Base-by-base conservation (phyloP, 2,797 vertebrate species). In the Thripadectes ignobilis region DNA sequence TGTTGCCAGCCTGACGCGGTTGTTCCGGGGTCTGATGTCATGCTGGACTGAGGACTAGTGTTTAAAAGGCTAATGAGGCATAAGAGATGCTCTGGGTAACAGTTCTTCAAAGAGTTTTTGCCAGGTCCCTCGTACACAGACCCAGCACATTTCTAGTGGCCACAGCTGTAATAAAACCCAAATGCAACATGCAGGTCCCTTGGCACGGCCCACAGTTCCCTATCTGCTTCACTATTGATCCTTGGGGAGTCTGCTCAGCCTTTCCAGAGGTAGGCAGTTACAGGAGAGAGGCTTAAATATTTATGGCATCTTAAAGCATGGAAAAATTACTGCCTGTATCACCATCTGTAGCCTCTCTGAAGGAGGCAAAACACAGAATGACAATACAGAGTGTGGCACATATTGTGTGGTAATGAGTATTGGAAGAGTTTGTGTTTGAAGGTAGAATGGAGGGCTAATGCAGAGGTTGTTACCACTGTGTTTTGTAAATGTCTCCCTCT, bases 261-360 rank as follows among this genome's bases (percentile, higher is more conserved):
- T 85, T 93, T 94, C 68, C 69, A 34, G n/a, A 78, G 48, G 29
- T 12, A 55, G n/a, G 59, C 63, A 88, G 59, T 73, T 93, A 45
- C 23, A 46, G 72, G 36, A 85, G 41, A 85, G 65, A 92, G 48
- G 32, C 68, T 82, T 91, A 89, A 91, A 77, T 92, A 94, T 94
- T 96, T 92, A 91, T 83, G 65, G 38, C 19, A 61, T 75, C 75
- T 89, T 86, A 74, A 82, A 89, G 61, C 81, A 54, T 30, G 12
- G 75, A 69, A 85, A 89, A 95, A 88, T 65, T 62, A 34, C 65
- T 93, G 78, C 43, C 48, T 85, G 0, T 89, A 36, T 80, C 61
- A 65, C 88, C 61, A 67, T 74, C 61, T 72, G 43, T 69, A 77
- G 69, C 67, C 36, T 80, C 26, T 73, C 86, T 66, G 7, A 5